Percentiles rank a stretch among this genome's conserved stretches.
Conservation (phyloP, 2,797 vertebrate genomes). For the Echiichthys vipera region DNA sequence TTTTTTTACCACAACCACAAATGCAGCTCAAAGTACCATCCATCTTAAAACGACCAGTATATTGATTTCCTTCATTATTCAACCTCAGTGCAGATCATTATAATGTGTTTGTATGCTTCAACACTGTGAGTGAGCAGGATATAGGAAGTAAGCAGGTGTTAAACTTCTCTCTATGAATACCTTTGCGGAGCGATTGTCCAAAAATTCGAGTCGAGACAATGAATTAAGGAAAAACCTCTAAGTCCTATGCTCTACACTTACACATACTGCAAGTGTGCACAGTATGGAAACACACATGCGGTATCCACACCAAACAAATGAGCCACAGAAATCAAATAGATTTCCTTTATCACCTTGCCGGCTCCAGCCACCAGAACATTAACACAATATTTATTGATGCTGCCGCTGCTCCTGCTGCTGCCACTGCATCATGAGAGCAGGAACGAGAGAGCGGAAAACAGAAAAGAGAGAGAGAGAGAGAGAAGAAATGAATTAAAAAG, state of each 20-base stretch:
- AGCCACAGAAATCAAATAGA: constrained; percentile 68
- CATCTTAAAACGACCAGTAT: too few species aligned
- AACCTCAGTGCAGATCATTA: not conserved
- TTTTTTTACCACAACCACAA: too few species aligned
- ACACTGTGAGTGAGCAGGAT: too few species aligned
- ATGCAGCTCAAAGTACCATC: too few species aligned
- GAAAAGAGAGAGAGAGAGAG: constrained; percentile 15
- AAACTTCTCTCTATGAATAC: not conserved
- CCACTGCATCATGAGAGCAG: constrained; percentile 63
- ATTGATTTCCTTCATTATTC: too few species aligned
- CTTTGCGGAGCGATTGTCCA: not conserved
- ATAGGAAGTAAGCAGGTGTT: too few species aligned
- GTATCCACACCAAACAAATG: constrained; percentile 54
- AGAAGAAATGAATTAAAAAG: constrained; percentile 27
- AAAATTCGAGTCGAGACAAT: too few species aligned
- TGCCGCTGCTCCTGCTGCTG: constrained; percentile 67
- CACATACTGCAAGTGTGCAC: not conserved
- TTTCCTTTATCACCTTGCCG: constrained; percentile 75
- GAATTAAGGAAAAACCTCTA: constrained; percentile 1
- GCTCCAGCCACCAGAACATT: constrained; percentile 73
- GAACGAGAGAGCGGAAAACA: constrained; percentile 35
- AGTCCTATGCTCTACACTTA: not conserved
- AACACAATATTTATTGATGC: constrained; percentile 77
- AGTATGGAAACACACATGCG: constrained; percentile 21
- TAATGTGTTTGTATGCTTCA: too few species aligned